Evolutionary conservation across 2,797 vertebrate genomes (phyloP).

Genomic region (Pempheris klunzingeri): DNA sequence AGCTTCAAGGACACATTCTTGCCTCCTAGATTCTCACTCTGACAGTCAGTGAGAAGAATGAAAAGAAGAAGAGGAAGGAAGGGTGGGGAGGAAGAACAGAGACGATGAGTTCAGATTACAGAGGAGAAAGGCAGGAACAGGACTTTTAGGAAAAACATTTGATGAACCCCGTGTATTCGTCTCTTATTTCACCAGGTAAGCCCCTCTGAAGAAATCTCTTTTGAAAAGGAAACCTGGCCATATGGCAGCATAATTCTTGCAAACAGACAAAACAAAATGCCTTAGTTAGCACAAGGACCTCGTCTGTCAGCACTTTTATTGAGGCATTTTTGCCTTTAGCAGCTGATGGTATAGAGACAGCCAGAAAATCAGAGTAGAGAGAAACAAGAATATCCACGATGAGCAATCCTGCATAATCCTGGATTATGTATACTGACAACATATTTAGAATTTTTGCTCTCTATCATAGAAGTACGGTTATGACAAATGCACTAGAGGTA

Average conservation of each 20-base stretch:
- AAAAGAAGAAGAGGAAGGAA: constrained; percentile 1
- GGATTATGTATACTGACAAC: no score
- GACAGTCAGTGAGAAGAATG: background rate
- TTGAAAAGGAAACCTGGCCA: background rate
- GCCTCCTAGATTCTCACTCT: constrained; percentile 38
- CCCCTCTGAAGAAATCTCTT: background rate
- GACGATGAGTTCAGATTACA: background rate
- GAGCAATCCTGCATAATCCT: background rate
- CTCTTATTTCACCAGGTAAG: background rate
- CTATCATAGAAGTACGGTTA: no score
- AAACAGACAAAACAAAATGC: background rate
- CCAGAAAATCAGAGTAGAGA: background rate
- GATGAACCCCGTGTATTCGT: background rate
- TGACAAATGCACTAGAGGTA: no score
- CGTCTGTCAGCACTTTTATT: background rate
- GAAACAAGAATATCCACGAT: background rate
- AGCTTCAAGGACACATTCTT: constrained; percentile 60
- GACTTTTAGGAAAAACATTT: background rate
- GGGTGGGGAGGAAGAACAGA: background rate
- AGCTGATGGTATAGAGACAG: background rate
- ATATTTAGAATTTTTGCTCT: no score
- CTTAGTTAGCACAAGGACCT: background rate
- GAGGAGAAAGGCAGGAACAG: background rate
- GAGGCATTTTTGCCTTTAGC: no score
- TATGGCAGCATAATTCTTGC: background rate